These are phyloP conservation scores for Esperia sulphurella DNA, from an alignment of 2,888 invertebrate species.

Conservation along the genomic window DNA sequence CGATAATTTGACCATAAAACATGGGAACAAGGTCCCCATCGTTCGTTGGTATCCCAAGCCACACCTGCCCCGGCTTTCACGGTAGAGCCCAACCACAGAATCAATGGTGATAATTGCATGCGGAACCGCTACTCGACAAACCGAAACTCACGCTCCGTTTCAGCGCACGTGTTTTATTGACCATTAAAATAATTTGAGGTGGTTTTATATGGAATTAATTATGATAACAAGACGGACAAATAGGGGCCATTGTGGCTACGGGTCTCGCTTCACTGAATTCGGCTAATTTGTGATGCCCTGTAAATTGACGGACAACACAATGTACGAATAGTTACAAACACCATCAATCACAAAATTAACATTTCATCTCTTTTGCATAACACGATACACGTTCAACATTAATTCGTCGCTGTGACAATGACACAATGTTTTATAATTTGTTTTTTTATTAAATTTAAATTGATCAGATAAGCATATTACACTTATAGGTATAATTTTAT, in stretches of 20 bases:
- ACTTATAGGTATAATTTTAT: no score
- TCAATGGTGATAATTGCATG: constrained; percentile 73
- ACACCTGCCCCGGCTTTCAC: constrained; percentile 39
- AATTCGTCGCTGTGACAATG: not conserved
- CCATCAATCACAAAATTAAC: not conserved
- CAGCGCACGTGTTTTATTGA: constrained; percentile 71
- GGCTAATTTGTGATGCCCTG: constrained; percentile 74
- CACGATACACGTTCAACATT: not conserved
- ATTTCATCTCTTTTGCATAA: constrained; percentile 2
- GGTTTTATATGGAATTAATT: constrained; percentile 75
- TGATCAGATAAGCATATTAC: no score
- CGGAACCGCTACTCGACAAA: constrained; percentile 46
- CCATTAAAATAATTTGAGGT: constrained; percentile 67
- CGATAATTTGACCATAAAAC: constrained; percentile 1
- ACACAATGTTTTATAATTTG: not conserved
- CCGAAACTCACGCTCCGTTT: constrained; percentile 44
- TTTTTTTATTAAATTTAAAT: not conserved
- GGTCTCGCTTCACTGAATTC: constrained; percentile 55
- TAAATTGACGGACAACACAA: constrained; percentile 8
- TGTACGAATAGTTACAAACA: not conserved
- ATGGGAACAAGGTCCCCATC: constrained; percentile 6
- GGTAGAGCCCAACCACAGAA: constrained; percentile 55
- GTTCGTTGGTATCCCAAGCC: constrained; percentile 19
- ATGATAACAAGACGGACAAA: constrained; percentile 65
- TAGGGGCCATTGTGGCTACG: constrained; percentile 52